Conservation (phyloP, 2,888 invertebrate genomes). For the Hymenopus coronatus region DNA sequence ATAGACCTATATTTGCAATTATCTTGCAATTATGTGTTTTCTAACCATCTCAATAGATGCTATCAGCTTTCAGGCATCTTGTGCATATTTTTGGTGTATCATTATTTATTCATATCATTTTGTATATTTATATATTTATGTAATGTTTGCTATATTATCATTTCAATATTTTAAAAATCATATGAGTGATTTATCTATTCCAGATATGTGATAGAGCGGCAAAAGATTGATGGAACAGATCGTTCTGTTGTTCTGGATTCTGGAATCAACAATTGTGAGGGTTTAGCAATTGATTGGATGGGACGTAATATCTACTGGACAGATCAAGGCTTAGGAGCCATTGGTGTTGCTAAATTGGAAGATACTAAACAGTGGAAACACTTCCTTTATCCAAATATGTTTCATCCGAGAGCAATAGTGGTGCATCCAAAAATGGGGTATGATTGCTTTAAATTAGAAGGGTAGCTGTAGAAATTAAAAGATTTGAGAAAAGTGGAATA, state of each 20-base stretch:
- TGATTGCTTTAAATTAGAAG: not conserved
- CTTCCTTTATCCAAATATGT: conserved; percentile 55
- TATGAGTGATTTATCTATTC: conserved; percentile 5
- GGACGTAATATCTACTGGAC: conserved; percentile 82
- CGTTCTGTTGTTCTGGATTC: conserved; percentile 58
- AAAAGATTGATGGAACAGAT: conserved; percentile 59
- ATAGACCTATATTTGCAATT: no score
- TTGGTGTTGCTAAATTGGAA: conserved; percentile 65
- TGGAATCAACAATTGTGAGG: conserved; percentile 64
- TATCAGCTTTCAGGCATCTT: no score
- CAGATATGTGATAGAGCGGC: conserved; percentile 62
- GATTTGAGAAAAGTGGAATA: no score
- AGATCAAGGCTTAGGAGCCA: conserved; percentile 64
- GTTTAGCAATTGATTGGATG: conserved; percentile 82
- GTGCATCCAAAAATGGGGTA: conserved; percentile 64
- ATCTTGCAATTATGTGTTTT: no score
- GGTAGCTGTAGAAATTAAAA: not conserved
- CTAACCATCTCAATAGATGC: no score
- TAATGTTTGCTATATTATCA: not conserved
- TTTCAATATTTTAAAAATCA: conserved; percentile 3
- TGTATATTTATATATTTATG: no score
- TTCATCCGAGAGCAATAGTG: conserved; percentile 64
- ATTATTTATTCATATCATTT: no score
- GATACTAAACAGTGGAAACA: conserved; percentile 56
- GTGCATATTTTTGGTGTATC: no score